phyloP scores from a whole-genome alignment of 1,140 invertebrate genomes.

The Bombus superbus region DNA sequence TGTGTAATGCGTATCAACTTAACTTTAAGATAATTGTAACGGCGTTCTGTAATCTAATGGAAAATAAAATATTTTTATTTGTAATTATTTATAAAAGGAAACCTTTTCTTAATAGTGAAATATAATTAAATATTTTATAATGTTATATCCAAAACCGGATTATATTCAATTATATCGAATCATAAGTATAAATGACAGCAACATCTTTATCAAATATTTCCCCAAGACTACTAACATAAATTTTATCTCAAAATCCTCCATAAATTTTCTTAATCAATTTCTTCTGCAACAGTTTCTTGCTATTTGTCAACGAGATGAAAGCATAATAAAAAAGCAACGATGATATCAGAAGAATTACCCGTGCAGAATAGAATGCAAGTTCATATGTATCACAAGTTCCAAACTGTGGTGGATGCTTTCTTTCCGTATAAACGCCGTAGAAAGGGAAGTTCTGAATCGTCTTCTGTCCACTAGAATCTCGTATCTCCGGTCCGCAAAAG shows the following conservation, averaged over 20 bases:
- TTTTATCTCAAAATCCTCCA: too few relatives aligned
- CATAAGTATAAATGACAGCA: too few relatives aligned
- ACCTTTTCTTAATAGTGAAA: neutral
- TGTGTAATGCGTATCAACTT: too few relatives aligned
- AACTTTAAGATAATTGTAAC: too few relatives aligned
- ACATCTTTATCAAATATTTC: neutral
- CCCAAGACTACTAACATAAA: neutral
- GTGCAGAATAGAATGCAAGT: neutral
- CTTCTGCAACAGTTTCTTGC: neutral
- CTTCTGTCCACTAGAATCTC: conserved; percentile 51
- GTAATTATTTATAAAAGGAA: neutral
- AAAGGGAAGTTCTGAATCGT: conserved; percentile 56
- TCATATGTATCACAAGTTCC: neutral
- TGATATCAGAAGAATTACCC: neutral
- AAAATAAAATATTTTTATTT: neutral
- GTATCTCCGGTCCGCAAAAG: conserved; percentile 46
- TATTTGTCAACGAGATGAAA: neutral
- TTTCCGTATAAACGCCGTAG: conserved; percentile 40
- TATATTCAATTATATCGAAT: too few relatives aligned
- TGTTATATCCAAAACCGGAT: neutral
- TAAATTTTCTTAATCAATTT: neutral
- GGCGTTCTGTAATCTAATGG: too few relatives aligned
- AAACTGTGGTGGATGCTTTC: conserved; percentile 5
- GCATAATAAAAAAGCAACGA: neutral
- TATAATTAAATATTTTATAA: neutral